Percentiles rank a stretch among this genome's conserved stretches.
These are phyloP conservation scores for Heterotis niloticus DNA, from an alignment of 2,113 vertebrate species.

Conservation along the genomic window DNA sequence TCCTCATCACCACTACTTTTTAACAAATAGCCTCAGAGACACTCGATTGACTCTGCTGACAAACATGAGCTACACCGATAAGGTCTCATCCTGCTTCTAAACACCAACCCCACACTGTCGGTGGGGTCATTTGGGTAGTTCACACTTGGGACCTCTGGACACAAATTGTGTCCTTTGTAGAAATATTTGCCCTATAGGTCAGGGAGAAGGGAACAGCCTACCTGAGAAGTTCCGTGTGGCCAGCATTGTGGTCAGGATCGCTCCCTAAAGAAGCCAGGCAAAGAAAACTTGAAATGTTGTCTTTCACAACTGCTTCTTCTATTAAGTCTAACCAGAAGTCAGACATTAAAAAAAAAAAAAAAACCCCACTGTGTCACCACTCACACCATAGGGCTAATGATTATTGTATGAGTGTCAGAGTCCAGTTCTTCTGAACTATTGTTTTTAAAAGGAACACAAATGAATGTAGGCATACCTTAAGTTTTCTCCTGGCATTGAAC, in stretches of 20 bases:
- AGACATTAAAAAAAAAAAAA: slow-evolving; percentile 17
- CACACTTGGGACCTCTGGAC: background rate
- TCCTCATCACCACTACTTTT: background rate
- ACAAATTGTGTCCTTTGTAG: background rate
- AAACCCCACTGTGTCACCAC: background rate
- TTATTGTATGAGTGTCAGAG: slow-evolving; percentile 10
- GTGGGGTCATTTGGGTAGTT: background rate
- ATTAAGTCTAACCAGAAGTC: slow-evolving; percentile 16
- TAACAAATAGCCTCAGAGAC: background rate
- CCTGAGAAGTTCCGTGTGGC: slow-evolving; percentile 98
- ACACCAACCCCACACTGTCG: too few species aligned
- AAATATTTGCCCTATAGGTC: background rate
- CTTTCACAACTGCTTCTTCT: background rate
- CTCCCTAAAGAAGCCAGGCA: slow-evolving; percentile 64
- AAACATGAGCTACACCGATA: too few species aligned
- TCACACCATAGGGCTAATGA: slow-evolving; percentile 23
- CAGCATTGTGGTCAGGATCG: slow-evolving; percentile 94
- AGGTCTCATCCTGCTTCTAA: too few species aligned
- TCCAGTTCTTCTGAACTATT: background rate
- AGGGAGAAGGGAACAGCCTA: slow-evolving; percentile 54
- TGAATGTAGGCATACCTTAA: slow-evolving; percentile 70
- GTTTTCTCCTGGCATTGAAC: slow-evolving; percentile 91
- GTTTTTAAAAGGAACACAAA: too few species aligned
- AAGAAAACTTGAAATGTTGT: background rate
- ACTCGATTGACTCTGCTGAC: background rate